Conservation (phyloP, 1,140 invertebrate species). For the Asobara japonica region DNA sequence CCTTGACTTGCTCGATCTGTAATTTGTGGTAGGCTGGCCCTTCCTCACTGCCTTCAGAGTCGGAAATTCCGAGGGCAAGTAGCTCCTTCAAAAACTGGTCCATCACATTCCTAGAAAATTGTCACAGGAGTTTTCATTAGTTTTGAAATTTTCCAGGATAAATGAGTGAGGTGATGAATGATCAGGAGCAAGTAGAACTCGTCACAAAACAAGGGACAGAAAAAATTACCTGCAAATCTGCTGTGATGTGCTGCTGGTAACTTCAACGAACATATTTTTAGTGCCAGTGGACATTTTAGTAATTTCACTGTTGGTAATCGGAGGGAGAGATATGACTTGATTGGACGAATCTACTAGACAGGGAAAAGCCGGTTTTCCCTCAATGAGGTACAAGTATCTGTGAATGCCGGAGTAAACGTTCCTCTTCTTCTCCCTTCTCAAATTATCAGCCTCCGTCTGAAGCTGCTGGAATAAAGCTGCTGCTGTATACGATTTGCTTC, state of each 20-base stretch:
- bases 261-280: constrained; percentile 78
- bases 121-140: no score
- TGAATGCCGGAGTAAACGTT: constrained; percentile 83
- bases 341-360: constrained; percentile 73
- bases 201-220: no score
- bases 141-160: no score
- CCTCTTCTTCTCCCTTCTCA: constrained; percentile 82
- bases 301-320: constrained; percentile 83
- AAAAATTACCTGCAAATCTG: constrained; percentile 70
- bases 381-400: constrained; percentile 82
- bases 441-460: constrained; percentile 77
- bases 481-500: constrained; percentile 71
- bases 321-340: constrained; percentile 82
- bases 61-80: constrained; percentile 67
- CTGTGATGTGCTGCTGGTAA: constrained; percentile 76
- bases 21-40: constrained; percentile 53
- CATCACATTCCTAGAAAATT: constrained; percentile 67
- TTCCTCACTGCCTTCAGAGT: constrained; percentile 41
- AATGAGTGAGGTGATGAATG: no score
- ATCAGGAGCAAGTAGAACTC: no score
- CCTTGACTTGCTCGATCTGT: constrained; percentile 74
- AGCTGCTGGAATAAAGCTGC: constrained; percentile 74
- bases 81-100: constrained; percentile 74
- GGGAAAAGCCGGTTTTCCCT: constrained; percentile 78
- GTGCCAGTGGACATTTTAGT: constrained; percentile 78